Evolutionary conservation across 2,888 invertebrate genomes (phyloP).

Genomic region (Polymixis flavicincta): DNA sequence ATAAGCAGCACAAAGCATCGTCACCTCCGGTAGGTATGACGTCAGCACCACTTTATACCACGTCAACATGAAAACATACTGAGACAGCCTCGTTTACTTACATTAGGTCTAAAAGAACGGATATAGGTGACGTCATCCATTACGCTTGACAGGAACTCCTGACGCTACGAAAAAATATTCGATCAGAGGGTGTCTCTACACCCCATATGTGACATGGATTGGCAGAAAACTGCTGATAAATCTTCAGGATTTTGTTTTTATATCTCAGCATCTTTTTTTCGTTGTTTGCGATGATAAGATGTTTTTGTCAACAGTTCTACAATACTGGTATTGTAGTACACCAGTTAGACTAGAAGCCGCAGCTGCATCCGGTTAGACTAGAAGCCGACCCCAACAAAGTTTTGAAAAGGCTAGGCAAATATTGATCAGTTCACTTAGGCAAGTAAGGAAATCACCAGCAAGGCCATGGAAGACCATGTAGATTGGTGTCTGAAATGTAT

Average conservation of each 20-base stretch:
- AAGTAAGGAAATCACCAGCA: too few relatives aligned
- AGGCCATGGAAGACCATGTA: too few relatives aligned
- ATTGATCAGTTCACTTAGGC: too few relatives aligned
- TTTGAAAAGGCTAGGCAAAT: too few relatives aligned
- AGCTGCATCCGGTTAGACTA: too few relatives aligned
- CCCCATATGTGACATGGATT: slow-evolving; percentile 10
- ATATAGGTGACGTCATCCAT: slow-evolving; percentile 57
- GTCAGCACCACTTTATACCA: slow-evolving; percentile 31
- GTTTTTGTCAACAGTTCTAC: neutral
- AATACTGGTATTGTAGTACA: too few relatives aligned
- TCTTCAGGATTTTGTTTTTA: slow-evolving; percentile 2
- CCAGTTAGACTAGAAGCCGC: too few relatives aligned
- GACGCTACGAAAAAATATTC: slow-evolving; percentile 53
- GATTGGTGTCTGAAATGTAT: too few relatives aligned
- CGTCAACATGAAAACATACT: slow-evolving; percentile 38
- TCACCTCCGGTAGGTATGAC: slow-evolving; percentile 7
- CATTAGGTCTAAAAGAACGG: slow-evolving; percentile 31
- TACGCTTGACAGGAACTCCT: slow-evolving; percentile 41
- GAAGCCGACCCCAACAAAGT: too few relatives aligned
- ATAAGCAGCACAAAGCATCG: neutral
- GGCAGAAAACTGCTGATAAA: slow-evolving; percentile 8
- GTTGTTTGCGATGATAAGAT: neutral
- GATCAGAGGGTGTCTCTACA: slow-evolving; percentile 36
- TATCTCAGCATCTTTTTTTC: neutral
- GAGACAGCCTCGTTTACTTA: slow-evolving; percentile 23